Evolutionary conservation across 2,888 invertebrate genomes (phyloP).

Genomic region (Arctia plantaginis): DNA sequence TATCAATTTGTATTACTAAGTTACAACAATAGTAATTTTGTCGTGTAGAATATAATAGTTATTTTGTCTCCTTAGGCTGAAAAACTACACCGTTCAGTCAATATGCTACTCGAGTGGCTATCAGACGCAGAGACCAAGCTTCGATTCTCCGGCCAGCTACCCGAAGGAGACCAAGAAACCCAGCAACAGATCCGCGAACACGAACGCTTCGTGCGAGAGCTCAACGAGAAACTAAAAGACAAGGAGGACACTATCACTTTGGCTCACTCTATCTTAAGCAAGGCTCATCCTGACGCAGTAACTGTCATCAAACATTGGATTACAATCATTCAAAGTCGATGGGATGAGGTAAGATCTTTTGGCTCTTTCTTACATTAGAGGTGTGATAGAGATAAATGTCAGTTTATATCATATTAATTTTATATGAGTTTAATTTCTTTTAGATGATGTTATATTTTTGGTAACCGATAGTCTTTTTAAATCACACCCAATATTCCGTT

Average conservation of each 20-base stretch:
- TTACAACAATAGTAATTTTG: background rate
- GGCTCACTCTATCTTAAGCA: constrained; percentile 95
- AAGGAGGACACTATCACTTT: constrained; percentile 95
- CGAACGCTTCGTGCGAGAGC: constrained; percentile 92
- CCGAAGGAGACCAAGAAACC: constrained; percentile 96
- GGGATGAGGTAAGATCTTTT: constrained; percentile 92
- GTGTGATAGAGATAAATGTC: background rate
- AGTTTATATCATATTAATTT: no score
- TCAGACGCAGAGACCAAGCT: constrained; percentile 98
- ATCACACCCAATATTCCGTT: no score
- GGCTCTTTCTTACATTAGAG: background rate
- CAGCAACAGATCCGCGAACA: constrained; percentile 94
- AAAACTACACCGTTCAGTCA: constrained; percentile 96
- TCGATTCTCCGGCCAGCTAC: constrained; percentile 95
- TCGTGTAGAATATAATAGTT: no score
- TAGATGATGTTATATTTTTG: no score
- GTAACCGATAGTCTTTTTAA: no score
- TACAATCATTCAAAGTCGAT: constrained; percentile 97
- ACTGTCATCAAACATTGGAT: constrained; percentile 99
- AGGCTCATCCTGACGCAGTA: constrained; percentile 99
- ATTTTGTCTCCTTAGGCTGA: constrained; percentile 88
- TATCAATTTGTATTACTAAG: no score
- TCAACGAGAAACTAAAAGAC: constrained; percentile 93
- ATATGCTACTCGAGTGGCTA: constrained; percentile 97
- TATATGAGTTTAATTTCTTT: no score